Base-by-base conservation (phyloP, 2,888 invertebrate genomes). In the Fragum whitleyi region DNA sequence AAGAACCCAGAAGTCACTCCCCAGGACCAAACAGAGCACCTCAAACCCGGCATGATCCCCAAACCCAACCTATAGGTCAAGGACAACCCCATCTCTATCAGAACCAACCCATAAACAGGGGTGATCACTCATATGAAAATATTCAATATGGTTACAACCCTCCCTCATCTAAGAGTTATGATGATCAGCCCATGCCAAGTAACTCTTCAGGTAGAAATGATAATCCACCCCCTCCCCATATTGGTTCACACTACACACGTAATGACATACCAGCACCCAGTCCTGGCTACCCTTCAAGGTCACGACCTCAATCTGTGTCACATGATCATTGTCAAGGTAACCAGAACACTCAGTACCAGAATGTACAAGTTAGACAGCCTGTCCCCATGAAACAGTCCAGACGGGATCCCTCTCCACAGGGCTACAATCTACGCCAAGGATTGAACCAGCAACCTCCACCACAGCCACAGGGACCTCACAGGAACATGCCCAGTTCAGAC, bases 101-200 rank as follows among this genome's bases (percentile, higher is more conserved):
- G 55, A 81, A 81, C 53, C 78, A 77, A 47, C 73, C 75, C n/a
- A 59, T 47, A 21, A 16, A n/a, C 28, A 78, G 47, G 67, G 75
- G 65, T 47, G 75, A 81, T 47, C 74, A 77, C 55, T 81, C 81
- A 6, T 81, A 81, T 75, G 81, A 81, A 51, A 78, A 78, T 72
- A 73, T 78, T 23, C 19, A 68, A 7, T 57, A 51, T 71, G 71
- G 77, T 59, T 61, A 75, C 53, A 73, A 80, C 55, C 51, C 62
- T 69, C 28, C 65, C 36, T 65, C 65, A 9, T 68, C 74, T 21
- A 70, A 72, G 59, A 53, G 53, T 26, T 69, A 69, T 28, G 51
- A 29, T 23, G 62, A 23, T 7, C 42, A 19, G 14, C 51, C 42
- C 19, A 42, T 42, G 42, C 42, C 42, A 29, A 51, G 16, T 16